These are phyloP conservation scores for Characodon lateralis DNA, from an alignment of 2,797 vertebrate genomes.

Conservation along the genomic window DNA sequence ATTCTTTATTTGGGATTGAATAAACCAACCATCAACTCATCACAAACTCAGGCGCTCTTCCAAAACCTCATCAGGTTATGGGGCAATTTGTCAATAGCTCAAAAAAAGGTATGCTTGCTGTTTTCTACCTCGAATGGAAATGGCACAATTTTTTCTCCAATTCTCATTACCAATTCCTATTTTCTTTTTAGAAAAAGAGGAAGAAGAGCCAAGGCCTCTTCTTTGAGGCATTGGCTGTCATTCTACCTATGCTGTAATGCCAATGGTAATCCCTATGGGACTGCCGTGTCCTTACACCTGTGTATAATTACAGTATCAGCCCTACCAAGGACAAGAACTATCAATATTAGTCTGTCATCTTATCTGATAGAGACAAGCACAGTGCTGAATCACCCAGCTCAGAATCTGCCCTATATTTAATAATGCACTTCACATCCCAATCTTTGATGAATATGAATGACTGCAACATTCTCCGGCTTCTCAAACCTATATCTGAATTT, in stretches of 20 bases:
- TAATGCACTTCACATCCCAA: conserved; percentile 47
- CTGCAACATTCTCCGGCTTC: conserved; percentile 13
- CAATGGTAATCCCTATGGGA: conserved; percentile 55
- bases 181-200: conserved; percentile 42
- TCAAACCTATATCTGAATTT: conserved; percentile 41
- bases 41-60: conserved; percentile 19
- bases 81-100: conserved; percentile 59
- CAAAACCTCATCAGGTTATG: conserved; percentile 34
- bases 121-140: conserved; percentile 51
- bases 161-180: conserved; percentile 60
- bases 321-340: conserved; percentile 70
- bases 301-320: conserved; percentile 70
- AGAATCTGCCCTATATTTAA: conserved; percentile 46
- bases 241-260: conserved; percentile 50
- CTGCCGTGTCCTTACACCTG: conserved; percentile 28
- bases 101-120: conserved; percentile 41
- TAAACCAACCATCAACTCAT: conserved; percentile 24
- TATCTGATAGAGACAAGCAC: conserved; percentile 71
- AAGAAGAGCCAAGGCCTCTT: too few species aligned
- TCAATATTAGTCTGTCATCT: conserved; percentile 78
- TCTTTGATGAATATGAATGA: conserved; percentile 61
- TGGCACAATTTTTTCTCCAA: conserved; percentile 34
- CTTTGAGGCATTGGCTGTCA: conserved; percentile 63
- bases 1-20: conserved; percentile 19
- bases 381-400: conserved; percentile 70